Conservation (phyloP, 2,888 invertebrate species). For the Monochamus alternatus region DNA sequence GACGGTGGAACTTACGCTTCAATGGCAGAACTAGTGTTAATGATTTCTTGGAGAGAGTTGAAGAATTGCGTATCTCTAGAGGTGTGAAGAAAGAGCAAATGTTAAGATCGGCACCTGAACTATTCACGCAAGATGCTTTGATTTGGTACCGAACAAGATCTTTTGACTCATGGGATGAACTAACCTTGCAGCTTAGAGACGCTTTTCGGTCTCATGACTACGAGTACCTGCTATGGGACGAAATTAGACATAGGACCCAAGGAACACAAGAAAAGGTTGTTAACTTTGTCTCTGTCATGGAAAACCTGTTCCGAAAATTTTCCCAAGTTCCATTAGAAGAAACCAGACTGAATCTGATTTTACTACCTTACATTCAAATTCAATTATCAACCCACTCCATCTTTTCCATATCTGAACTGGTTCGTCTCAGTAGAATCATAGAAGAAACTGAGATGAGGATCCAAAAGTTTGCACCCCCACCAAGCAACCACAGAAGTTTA, state of each 20-base stretch:
- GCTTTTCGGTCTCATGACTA: slow-evolving; percentile 34
- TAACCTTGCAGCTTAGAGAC: neutral
- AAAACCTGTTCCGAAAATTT: slow-evolving; percentile 26
- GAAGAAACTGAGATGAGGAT: neutral
- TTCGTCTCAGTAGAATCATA: neutral
- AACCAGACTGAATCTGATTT: neutral
- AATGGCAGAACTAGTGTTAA: slow-evolving; percentile 30
- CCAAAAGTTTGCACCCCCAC: neutral
- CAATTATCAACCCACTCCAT: neutral
- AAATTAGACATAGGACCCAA: slow-evolving; percentile 39
- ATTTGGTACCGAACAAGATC: slow-evolving; percentile 16
- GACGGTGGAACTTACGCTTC: slow-evolving; percentile 28
- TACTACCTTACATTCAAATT: neutral
- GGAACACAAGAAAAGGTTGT: slow-evolving; percentile 26
- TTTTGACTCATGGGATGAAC: slow-evolving; percentile 22
- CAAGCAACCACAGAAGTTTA: neutral
- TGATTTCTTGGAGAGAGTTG: slow-evolving; percentile 51
- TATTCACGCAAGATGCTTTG: slow-evolving; percentile 49
- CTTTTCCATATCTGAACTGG: neutral
- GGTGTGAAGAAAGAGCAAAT: slow-evolving; percentile 43
- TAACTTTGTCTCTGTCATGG: slow-evolving; percentile 33
- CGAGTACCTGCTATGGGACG: slow-evolving; percentile 29
- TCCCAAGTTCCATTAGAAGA: neutral
- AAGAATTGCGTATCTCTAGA: slow-evolving; percentile 48
- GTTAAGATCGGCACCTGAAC: slow-evolving; percentile 46